A percentile compares a stretch with the other conserved stretches of the same genome.
Evolutionary conservation across 2,888 invertebrate genomes (phyloP).

Genomic region (Acleris sparsana): DNA sequence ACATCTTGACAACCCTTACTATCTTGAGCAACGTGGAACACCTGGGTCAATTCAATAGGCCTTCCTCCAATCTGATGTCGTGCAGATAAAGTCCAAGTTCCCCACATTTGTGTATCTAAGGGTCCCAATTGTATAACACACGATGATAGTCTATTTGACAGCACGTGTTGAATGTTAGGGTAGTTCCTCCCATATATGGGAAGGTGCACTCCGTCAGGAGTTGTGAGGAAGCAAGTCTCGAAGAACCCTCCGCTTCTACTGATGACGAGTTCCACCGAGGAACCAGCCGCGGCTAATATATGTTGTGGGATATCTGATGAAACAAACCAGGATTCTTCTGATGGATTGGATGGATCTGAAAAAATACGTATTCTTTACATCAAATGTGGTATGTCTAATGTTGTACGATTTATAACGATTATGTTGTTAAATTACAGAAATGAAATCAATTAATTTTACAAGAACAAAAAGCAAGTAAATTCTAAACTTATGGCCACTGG

Average conservation of each 20-base stretch:
- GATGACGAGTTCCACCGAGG: conserved; percentile 17
- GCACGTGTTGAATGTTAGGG: conserved; percentile 27
- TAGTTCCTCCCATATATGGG: conserved; percentile 32
- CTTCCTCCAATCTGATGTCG: conserved; percentile 21
- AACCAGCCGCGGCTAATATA: conserved; percentile 10
- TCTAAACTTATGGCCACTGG: too few relatives aligned
- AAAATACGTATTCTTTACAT: background rate
- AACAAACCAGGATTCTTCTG: conserved; percentile 30
- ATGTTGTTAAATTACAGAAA: background rate
- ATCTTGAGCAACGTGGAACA: conserved; percentile 21
- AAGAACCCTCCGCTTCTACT: conserved; percentile 25
- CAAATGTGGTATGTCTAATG: too few relatives aligned
- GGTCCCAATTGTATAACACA: conserved; percentile 28
- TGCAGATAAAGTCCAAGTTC: conserved; percentile 26
- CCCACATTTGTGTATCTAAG: conserved; percentile 26
- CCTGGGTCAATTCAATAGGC: conserved; percentile 18
- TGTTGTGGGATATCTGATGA: conserved; percentile 14
- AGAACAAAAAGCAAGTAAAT: too few relatives aligned
- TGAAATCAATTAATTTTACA: too few relatives aligned
- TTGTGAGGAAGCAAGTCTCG: conserved; percentile 29
- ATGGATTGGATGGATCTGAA: conserved; percentile 27
- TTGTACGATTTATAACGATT: background rate
- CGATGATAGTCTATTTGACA: conserved; percentile 27
- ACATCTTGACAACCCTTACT: conserved; percentile 11
- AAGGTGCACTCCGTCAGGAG: conserved; percentile 20